Evolutionary conservation across 2,888 invertebrate genomes (phyloP).

Genomic region (Heliconius hortense): DNA sequence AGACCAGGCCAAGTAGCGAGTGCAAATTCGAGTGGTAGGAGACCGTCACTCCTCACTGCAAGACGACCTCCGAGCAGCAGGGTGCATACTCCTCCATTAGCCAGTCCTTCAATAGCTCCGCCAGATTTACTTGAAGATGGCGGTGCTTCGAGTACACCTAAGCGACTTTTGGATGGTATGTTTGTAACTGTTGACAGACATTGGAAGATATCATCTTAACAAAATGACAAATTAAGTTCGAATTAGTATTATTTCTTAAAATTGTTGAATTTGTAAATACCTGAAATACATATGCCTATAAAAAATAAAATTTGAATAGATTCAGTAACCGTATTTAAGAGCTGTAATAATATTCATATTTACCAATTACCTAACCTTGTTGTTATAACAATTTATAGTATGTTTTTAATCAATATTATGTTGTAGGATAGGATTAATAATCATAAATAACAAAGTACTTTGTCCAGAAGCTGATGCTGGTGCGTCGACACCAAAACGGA

Average conservation of each 20-base stretch:
- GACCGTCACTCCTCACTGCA: conserved; percentile 75
- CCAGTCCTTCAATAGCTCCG: conserved; percentile 84
- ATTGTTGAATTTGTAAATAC: not conserved
- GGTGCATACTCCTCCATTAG: conserved; percentile 88
- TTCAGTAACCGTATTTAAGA: not conserved
- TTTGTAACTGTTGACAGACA: conserved; percentile 28
- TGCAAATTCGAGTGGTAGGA: conserved; percentile 79
- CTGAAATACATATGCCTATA: too few species aligned
- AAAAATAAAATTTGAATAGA: too few species aligned
- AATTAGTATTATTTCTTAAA: not conserved
- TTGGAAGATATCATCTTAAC: not conserved
- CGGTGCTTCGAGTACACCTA: conserved; percentile 91
- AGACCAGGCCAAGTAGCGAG: conserved; percentile 88
- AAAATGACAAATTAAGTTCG: not conserved
- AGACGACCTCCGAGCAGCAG: conserved; percentile 79
- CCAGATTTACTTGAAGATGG: conserved; percentile 88
- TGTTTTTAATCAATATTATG: not conserved
- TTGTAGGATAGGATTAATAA: not conserved
- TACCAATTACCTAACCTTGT: not conserved
- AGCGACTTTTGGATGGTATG: conserved; percentile 84
- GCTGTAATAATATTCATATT: not conserved
- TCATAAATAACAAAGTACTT: not conserved
- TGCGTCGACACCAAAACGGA: conserved; percentile 83
- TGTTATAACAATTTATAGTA: not conserved
- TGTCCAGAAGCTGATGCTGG: conserved; percentile 73